Evolutionary conservation across 2,113 vertebrate genomes (phyloP), one percentile per base, ranked within the genome.

Genomic region (Megaleporinus macrocephalus): DNA sequence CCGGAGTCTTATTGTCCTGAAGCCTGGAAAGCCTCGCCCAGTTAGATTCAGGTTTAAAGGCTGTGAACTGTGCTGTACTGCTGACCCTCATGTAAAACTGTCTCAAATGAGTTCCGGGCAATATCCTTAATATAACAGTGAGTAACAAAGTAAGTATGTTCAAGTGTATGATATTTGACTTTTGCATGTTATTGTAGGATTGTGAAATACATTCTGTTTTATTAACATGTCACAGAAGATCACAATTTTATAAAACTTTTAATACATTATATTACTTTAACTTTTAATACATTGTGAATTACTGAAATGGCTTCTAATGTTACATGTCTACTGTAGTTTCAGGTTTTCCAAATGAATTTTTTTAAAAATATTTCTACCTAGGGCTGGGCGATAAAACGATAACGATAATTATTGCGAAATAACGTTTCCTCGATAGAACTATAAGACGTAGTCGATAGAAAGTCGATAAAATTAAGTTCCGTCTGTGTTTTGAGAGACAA

Each of bases 21-120:
- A 49, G 18, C 24, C 59, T 62, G n/a, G 36, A 62, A 44, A 26
- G 36, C 33, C n/a, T 62, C 36, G 1, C 57, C 75, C 24, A 22
- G 74, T 76, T 51, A 65, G 51, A 57, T 55, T 73, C 63, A 22
- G 41, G 61, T 41, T 75, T 24, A 76, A 62, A 27, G 24, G 10
- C 57, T 62, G n/a, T 47, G 59, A 62, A n/a, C n/a, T 36, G 36
- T 36, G 7, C 36, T 36, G 36, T 36, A 63, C 4, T 47, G 27
- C 71, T 33, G 27, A 18, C 49, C 12, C 22, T 65, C 30, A 77
- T 3, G 59, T 0, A 27, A 13, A 12, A 22, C 22, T 5, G 18
- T 70, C 66, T 70, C 33, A 13, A 15, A 12, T 41, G 33, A 20
- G n/a, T 3, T 36, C 30, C 22, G 33, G 33, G 10, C 41, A 33